Conservation (phyloP, 35 echinoderm and acorn worm species). For the Acanthaster planci region DNA sequence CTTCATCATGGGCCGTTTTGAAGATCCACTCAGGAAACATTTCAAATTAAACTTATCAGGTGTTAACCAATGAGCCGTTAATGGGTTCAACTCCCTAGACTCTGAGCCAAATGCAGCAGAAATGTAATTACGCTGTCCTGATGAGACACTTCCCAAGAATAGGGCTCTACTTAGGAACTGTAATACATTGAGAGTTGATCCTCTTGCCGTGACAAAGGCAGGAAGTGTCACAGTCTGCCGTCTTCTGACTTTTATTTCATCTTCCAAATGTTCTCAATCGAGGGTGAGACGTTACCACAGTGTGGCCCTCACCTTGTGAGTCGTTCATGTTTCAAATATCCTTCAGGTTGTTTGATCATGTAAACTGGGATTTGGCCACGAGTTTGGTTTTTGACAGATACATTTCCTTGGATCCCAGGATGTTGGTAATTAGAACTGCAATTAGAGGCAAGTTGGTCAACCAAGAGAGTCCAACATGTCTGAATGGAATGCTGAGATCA, state of each 20-base stretch:
- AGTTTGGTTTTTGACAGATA: too few relatives aligned
- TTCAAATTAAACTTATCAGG: conserved; percentile 23
- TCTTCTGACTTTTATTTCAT: not conserved
- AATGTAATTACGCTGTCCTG: not conserved
- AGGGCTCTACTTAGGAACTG: not conserved
- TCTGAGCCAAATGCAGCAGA: not conserved
- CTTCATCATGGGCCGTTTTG: not conserved
- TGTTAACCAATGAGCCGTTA: not conserved
- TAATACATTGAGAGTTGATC: conserved; percentile 2
- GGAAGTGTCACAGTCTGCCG: not conserved
- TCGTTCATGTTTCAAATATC: too few relatives aligned
- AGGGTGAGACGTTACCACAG: too few relatives aligned
- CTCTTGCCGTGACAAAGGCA: not conserved
- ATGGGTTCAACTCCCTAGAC: not conserved
- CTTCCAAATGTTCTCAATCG: too few relatives aligned
- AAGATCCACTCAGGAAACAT: not conserved
- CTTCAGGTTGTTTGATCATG: too few relatives aligned
- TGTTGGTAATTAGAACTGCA: conserved; percentile 1
- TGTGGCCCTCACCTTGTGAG: too few relatives aligned
- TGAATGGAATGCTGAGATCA: conserved; percentile 1
- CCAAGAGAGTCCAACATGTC: conserved; percentile 5
- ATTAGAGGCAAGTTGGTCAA: not conserved
- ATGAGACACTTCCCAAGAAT: not conserved
- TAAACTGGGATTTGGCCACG: too few relatives aligned
- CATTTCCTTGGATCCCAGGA: not conserved